Conservation (phyloP, 2,113 vertebrate genomes). For the Tupaia chinensis region DNA sequence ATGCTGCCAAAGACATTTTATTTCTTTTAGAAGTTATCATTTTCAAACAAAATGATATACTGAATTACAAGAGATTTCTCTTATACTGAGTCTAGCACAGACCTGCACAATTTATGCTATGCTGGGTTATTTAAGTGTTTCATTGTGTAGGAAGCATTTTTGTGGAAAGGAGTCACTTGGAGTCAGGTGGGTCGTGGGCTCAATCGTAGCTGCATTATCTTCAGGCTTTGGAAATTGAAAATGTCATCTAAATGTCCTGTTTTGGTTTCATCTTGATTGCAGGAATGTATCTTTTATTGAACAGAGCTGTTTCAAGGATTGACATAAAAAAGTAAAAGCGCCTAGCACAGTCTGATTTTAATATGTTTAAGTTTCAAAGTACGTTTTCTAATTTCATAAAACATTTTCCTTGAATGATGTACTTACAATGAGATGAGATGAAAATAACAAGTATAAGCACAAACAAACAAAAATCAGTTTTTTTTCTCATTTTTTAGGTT, state of each 20-base stretch:
- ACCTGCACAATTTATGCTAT: background rate
- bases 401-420: background rate
- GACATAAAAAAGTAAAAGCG: background rate
- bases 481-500: no score
- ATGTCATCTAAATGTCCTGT: background rate
- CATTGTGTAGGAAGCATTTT: background rate
- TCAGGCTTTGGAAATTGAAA: background rate
- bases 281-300: background rate
- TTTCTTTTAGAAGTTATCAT: slow-evolving; percentile 36
- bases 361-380: background rate
- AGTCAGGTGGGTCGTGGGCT: background rate
- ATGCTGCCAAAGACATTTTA: background rate
- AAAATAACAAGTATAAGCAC: background rate
- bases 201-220: background rate
- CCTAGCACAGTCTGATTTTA: background rate
- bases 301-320: background rate
- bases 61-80: slow-evolving; percentile 21
- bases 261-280: slow-evolving; percentile 7
- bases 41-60: slow-evolving; percentile 27
- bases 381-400: slow-evolving; percentile 49
- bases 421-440: background rate
- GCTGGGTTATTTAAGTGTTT: background rate
- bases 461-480: background rate
- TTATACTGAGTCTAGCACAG: background rate
- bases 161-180: background rate